Evolutionary conservation across 2,888 invertebrate genomes (phyloP), one percentile per base, ranked within the genome.

Genomic region (Drosophila picticornis): DNA sequence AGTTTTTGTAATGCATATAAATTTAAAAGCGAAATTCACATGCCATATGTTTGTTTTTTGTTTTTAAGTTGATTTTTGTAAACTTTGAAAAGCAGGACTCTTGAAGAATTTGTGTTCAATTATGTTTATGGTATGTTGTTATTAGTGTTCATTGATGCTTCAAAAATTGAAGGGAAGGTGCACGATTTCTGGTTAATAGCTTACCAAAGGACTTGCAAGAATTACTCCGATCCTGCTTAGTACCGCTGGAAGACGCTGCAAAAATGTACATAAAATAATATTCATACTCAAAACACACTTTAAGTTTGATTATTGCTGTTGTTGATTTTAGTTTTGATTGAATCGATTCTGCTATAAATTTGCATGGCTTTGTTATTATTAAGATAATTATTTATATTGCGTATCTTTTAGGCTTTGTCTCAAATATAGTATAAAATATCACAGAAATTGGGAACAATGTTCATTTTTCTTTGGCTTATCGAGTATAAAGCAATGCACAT

Each of bases 121-220:
- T 55, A 38, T 72, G 65, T 63, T 55, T 53, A 43, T 22, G 22
- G 13, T 22, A 56, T 66, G 46, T 60, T 72, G 22, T 67, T 61
- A 59, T 57, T 64, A 29, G 56, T 61, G 53, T 68, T 67, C 51
- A 43, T 71, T 68, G 10, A 29, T 63, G 74, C 32, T 73, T 69
- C 40, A 36, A 27, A 25, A 31, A 19, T 25, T 46, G 48, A 55
- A 32, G 34, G 68, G 80, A 87, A 40, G 86, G 90, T 92, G 91
- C 90, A 87, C 88, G 84, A 83, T 84, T 83, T 79, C 72, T 87
- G 82, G 93, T 94, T 91, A 86, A 91, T 93, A 92, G 94, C 97
- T 97, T 97, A 97, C 97, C 97, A 97, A 96, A 94, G 97, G 97
- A 96, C 97, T 97, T 96, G 97, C 97, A 96, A 97, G 96, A 95